phyloP scores from a whole-genome alignment of 2,888 invertebrate species.

The Ischnura elegans region DNA sequence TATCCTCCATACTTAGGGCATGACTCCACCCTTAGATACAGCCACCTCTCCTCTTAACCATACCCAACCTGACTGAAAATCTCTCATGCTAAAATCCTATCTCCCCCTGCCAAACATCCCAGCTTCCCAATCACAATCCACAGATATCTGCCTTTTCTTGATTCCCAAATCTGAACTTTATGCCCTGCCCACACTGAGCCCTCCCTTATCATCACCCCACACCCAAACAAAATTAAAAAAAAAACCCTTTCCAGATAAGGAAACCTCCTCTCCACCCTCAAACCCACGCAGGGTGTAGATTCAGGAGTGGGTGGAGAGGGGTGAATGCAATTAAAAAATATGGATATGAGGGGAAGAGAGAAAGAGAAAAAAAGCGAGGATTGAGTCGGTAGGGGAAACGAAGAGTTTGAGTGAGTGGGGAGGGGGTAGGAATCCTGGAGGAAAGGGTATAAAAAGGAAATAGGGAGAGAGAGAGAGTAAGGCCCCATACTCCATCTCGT shows the following conservation, averaged over 20 bases:
- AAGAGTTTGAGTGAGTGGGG: neutral
- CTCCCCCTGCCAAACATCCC: neutral
- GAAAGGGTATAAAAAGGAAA: neutral
- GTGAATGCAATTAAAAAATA: constrained; percentile 29
- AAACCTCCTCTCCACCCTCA: neutral
- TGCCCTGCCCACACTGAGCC: neutral
- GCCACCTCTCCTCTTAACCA: too few relatives aligned
- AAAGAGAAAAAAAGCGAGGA: neutral
- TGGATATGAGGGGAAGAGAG: neutral
- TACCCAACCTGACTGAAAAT: neutral
- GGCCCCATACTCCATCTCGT: constrained; percentile 62
- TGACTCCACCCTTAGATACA: neutral
- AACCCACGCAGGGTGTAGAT: neutral
- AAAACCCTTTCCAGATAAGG: constrained; percentile 1
- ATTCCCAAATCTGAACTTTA: too few relatives aligned
- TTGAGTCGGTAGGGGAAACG: constrained; percentile 23
- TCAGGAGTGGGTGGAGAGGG: constrained; percentile 19
- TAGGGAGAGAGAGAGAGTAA: neutral
- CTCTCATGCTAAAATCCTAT: neutral
- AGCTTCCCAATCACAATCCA: neutral
- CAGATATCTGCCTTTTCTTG: neutral
- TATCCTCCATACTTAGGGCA: neutral
- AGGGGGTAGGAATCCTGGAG: constrained; percentile 1
- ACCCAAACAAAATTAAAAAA: neutral
- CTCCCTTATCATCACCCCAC: neutral